Conservation (phyloP, 2,888 invertebrate genomes). For the Quadroppia sp. region DNA sequence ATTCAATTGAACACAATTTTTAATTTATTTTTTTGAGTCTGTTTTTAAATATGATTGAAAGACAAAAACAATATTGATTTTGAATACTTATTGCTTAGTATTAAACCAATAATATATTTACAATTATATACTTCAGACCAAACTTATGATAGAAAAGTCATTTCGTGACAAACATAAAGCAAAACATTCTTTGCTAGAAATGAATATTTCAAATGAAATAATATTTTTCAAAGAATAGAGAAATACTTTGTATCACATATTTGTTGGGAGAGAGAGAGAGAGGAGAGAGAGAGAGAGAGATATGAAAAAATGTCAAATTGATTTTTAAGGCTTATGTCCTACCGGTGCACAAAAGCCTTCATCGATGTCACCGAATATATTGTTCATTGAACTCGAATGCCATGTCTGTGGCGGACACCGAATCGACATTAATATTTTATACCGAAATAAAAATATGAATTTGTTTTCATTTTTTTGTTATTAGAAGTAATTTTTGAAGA, state of each 20-base stretch:
- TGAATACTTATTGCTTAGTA: background rate
- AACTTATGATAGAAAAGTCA: conserved; percentile 3
- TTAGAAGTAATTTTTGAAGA: too few relatives aligned
- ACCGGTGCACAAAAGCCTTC: background rate
- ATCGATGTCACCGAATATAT: conserved; percentile 14
- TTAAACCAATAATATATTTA: conserved; percentile 8
- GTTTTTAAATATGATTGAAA: too few relatives aligned
- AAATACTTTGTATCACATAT: too few relatives aligned
- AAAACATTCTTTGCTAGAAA: background rate
- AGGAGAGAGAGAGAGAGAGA: too few relatives aligned
- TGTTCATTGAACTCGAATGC: background rate
- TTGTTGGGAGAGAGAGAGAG: too few relatives aligned
- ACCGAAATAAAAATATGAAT: too few relatives aligned
- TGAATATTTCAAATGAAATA: background rate
- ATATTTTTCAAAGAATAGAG: background rate
- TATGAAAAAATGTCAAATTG: background rate
- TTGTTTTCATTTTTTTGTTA: too few relatives aligned
- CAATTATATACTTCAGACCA: background rate
- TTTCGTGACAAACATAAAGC: conserved; percentile 17
- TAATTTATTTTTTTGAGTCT: too few relatives aligned
- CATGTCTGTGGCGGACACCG: background rate
- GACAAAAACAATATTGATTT: background rate
- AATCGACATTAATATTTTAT: too few relatives aligned
- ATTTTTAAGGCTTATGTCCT: conserved; percentile 7
- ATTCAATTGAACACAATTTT: too few relatives aligned